Percentiles rank a stretch among this genome's conserved stretches.
phyloP scores from a whole-genome alignment of 2,888 invertebrate genomes.

The Synanthedon andrenaeformis region DNA sequence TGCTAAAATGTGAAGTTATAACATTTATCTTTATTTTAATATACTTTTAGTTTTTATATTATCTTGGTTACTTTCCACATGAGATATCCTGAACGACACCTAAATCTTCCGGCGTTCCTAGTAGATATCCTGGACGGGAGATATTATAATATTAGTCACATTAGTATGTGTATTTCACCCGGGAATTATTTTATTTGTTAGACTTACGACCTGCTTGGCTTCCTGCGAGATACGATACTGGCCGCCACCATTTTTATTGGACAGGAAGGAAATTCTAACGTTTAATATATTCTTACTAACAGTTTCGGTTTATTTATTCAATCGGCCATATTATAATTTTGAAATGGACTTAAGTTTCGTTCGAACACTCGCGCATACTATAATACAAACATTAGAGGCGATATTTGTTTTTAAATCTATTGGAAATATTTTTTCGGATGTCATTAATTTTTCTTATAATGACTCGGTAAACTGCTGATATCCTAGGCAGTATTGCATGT shows the following conservation, averaged over 20 bases:
- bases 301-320: slow-evolving; percentile 46
- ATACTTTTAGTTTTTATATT: too few relatives aligned
- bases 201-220: slow-evolving; percentile 59
- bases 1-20: too few relatives aligned
- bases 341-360: neutral
- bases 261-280: slow-evolving; percentile 68
- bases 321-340: slow-evolving; percentile 6
- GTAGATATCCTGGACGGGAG: slow-evolving; percentile 60
- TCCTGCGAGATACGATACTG: slow-evolving; percentile 55
- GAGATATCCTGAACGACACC: slow-evolving; percentile 29
- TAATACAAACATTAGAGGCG: too few relatives aligned
- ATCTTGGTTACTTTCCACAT: slow-evolving; percentile 25
- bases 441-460: too few relatives aligned
- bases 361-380: neutral
- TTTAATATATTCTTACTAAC: slow-evolving; percentile 57
- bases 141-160: slow-evolving; percentile 69
- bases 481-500: too few relatives aligned
- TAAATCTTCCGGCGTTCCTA: slow-evolving; percentile 64
- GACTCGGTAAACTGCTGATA: too few relatives aligned
- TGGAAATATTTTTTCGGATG: too few relatives aligned
- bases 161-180: slow-evolving; percentile 64
- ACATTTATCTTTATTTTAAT: too few relatives aligned
- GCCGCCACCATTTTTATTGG: slow-evolving; percentile 59
- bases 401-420: too few relatives aligned
- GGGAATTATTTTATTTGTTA: slow-evolving; percentile 66